Conservation (phyloP, 2,113 vertebrate genomes). For the Mastomys natalensis region DNA sequence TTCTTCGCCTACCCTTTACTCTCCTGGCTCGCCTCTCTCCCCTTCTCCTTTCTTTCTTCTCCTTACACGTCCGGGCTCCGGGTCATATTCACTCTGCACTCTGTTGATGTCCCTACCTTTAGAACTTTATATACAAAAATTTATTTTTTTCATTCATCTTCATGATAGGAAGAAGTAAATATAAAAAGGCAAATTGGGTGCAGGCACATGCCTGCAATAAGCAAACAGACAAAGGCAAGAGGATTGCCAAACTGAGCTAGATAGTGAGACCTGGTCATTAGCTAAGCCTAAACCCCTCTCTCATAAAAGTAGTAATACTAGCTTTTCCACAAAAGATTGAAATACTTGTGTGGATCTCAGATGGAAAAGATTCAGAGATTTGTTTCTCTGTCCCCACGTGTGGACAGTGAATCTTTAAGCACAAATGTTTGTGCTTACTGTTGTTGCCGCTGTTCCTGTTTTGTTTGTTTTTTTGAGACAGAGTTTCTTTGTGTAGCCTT, state of each 20-base stretch:
- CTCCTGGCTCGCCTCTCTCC: not conserved
- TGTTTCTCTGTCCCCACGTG: accelerated
- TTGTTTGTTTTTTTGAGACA: too few relatives aligned
- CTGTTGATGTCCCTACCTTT: not conserved
- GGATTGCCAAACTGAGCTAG: not conserved
- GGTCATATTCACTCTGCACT: not conserved
- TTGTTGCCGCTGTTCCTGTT: not conserved
- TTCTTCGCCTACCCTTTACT: not conserved
- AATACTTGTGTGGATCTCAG: not conserved
- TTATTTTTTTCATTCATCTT: not conserved
- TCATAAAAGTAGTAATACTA: not conserved
- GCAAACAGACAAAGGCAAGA: not conserved
- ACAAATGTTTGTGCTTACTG: not conserved
- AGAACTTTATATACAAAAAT: too few relatives aligned
- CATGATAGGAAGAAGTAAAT: not conserved
- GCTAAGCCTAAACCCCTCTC: not conserved
- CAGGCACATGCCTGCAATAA: not conserved
- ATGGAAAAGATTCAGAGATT: not conserved
- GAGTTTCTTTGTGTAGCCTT: too few relatives aligned
- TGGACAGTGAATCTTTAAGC: not conserved
- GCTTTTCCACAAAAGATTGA: not conserved
- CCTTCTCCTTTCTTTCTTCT: not conserved
- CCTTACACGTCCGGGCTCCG: not conserved
- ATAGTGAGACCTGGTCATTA: not conserved
- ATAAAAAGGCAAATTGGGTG: not conserved